phyloP scores from a whole-genome alignment of 1,140 invertebrate genomes.

The Nasonia giraulti region DNA sequence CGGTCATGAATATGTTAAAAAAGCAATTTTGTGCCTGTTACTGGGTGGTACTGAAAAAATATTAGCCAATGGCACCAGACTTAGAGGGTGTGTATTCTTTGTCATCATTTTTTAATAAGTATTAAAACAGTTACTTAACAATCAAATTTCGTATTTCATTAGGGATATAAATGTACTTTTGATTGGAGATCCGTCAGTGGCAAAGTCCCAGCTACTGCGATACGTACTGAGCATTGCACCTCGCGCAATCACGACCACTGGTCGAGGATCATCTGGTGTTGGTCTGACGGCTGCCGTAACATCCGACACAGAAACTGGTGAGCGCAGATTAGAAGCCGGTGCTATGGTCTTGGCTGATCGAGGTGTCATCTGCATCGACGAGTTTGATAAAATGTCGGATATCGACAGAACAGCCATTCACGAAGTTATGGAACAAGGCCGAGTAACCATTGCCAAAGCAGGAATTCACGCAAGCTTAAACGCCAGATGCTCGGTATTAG shows the following conservation, averaged over 20 bases:
- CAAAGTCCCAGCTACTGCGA: constrained; percentile 97
- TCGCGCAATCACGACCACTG: constrained; percentile 96
- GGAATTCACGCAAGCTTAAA: constrained; percentile 99
- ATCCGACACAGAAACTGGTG: constrained; percentile 94
- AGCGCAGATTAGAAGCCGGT: constrained; percentile 94
- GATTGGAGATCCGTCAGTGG: constrained; percentile 99
- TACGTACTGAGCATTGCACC: constrained; percentile 97
- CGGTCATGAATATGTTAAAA: constrained; percentile 97
- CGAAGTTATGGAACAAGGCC: constrained; percentile 97
- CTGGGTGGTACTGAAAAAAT: constrained; percentile 97
- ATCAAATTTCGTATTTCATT: constrained; percentile 64
- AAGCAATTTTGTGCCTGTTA: constrained; percentile 95
- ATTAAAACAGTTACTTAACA: background rate
- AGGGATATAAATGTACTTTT: constrained; percentile 97
- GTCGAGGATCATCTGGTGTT: constrained; percentile 95
- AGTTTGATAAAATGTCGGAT: constrained; percentile 99
- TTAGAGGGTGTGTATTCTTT: constrained; percentile 85
- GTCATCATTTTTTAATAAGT: background rate
- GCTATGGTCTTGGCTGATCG: constrained; percentile 99
- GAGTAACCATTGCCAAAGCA: constrained; percentile 98
- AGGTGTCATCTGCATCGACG: constrained; percentile 99
- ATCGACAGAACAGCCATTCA: constrained; percentile 99
- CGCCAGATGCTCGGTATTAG: constrained; percentile 97
- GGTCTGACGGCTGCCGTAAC: constrained; percentile 99
- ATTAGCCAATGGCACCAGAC: constrained; percentile 94